Evolutionary conservation across 2,113 vertebrate genomes (phyloP).

Genomic region (Callipepla californica): DNA sequence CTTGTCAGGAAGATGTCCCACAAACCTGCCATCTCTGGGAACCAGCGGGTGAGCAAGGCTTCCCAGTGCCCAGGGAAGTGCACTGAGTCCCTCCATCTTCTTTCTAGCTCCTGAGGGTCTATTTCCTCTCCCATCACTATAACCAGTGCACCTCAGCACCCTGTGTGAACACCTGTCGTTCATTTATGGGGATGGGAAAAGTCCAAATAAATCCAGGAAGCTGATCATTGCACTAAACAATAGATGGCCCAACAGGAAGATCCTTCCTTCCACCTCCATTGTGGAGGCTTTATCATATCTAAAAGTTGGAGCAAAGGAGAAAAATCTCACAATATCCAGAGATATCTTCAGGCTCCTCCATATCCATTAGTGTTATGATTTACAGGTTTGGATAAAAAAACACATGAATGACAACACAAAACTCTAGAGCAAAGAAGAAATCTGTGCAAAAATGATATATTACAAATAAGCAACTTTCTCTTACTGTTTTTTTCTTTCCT

Average conservation of each 20-base stretch:
- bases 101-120: neutral
- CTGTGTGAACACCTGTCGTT: neutral
- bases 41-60: conserved; percentile 42
- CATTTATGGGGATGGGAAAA: neutral
- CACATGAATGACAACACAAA: neutral
- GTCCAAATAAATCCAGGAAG: neutral
- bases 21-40: neutral
- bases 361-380: neutral
- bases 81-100: neutral
- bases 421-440: neutral
- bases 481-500: neutral
- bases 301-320: neutral
- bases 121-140: neutral
- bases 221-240: neutral
- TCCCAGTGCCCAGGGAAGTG: neutral
- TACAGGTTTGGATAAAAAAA: neutral
- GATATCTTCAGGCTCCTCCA: neutral
- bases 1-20: conserved; percentile 70
- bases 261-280: neutral
- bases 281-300: neutral
- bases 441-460: neutral
- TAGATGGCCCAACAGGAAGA: rapidly evolving
- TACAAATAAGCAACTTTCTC: neutral
- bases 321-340: neutral
- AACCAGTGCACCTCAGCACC: neutral